phyloP scores from a whole-genome alignment of 2,113 vertebrate species.

The Clinocottus analis region DNA sequence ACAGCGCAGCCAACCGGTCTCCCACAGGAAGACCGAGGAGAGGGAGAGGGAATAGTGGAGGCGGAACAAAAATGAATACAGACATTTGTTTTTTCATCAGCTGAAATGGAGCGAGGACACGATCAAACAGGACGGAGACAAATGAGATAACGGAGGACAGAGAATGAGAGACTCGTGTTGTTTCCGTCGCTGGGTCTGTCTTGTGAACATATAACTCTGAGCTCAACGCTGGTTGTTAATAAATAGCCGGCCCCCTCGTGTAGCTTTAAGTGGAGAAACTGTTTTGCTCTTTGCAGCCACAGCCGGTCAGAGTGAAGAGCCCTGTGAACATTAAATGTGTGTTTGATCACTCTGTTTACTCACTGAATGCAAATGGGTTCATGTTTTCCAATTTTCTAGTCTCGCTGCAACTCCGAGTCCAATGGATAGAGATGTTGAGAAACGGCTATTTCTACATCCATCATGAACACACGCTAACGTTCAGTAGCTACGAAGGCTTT shows the following conservation, averaged over 20 bases:
- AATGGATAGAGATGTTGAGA: slow-evolving; percentile 22
- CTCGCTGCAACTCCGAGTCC: slow-evolving; percentile 1
- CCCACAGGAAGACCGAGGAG: slow-evolving; percentile 57
- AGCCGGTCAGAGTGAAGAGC: slow-evolving; percentile 9
- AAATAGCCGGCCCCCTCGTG: not conserved
- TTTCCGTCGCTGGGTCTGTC: slow-evolving; percentile 8
- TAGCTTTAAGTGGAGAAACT: not conserved
- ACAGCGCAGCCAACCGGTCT: slow-evolving; percentile 48
- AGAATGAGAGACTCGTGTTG: slow-evolving; percentile 44
- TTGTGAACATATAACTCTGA: slow-evolving; percentile 42
- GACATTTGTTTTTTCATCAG: slow-evolving; percentile 73
- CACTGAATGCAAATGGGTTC: slow-evolving; percentile 31
- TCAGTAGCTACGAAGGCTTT: slow-evolving; percentile 11
- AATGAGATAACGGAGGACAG: slow-evolving; percentile 57
- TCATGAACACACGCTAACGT: slow-evolving; percentile 30
- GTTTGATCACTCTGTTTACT: slow-evolving; percentile 24
- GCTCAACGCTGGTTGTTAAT: slow-evolving; percentile 27
- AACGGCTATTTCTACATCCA: slow-evolving; percentile 28
- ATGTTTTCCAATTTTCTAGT: slow-evolving; percentile 15
- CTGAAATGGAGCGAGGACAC: slow-evolving; percentile 51
- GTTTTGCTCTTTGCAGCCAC: slow-evolving; percentile 14
- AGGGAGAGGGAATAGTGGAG: slow-evolving; percentile 40
- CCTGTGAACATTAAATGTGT: slow-evolving; percentile 4
- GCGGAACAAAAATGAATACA: slow-evolving; percentile 69
- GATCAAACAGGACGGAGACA: slow-evolving; percentile 59